Conservation (phyloP, 2,888 invertebrate species). For the Philereme transversata region DNA sequence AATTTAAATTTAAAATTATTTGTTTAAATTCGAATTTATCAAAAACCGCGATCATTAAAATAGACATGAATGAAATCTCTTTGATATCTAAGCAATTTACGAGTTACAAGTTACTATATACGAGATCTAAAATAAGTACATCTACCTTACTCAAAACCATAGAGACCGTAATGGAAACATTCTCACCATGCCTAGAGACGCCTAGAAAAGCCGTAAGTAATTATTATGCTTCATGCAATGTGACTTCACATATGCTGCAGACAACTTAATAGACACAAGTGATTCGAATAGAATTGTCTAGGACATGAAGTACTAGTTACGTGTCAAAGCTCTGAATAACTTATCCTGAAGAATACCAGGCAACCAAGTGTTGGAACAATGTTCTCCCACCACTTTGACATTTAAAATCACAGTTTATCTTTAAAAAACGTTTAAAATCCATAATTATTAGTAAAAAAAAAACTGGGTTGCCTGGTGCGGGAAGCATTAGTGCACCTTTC, state of each 20-base stretch:
- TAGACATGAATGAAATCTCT: slow-evolving; percentile 12
- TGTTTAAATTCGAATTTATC: background rate
- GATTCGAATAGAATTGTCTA: no score
- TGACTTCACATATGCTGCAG: slow-evolving; percentile 4
- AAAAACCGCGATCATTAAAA: slow-evolving; percentile 11
- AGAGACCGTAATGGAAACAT: background rate
- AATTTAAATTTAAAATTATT: no score
- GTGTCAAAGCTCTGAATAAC: no score
- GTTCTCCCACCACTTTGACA: no score
- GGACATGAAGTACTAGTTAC: background rate
- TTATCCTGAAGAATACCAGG: no score
- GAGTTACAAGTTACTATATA: background rate
- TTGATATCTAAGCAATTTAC: slow-evolving; percentile 15
- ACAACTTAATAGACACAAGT: slow-evolving; percentile 1
- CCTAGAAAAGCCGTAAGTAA: background rate
- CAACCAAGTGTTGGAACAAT: no score
- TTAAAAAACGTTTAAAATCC: no score
- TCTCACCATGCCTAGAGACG: slow-evolving; percentile 1
- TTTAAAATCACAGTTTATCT: no score
- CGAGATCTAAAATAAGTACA: no score
- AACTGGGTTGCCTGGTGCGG: no score
- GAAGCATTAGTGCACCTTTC: no score
- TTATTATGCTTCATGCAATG: slow-evolving; percentile 7
- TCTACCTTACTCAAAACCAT: slow-evolving; percentile 4
- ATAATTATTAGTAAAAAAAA: no score